Evolutionary conservation across 2,888 invertebrate species (phyloP).

Genomic region (Pogonocherus hispidulus): DNA sequence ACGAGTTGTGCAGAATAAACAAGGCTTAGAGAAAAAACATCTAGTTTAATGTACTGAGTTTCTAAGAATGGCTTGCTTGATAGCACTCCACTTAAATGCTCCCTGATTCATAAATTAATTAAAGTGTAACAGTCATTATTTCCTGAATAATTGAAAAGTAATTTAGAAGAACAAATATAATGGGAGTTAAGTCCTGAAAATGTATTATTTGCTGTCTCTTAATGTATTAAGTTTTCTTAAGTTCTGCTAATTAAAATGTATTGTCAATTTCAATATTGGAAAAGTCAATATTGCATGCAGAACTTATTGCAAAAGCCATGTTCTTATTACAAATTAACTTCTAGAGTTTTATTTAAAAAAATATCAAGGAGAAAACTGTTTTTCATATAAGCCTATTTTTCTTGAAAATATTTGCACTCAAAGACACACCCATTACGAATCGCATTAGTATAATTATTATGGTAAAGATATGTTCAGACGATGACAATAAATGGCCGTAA

Average conservation of each 20-base stretch:
- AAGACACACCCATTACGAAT: too few relatives aligned
- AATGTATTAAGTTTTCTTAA: not conserved
- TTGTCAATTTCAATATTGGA: too few relatives aligned
- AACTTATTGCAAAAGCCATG: too few relatives aligned
- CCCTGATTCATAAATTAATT: not conserved
- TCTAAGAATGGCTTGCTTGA: not conserved
- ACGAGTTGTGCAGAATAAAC: conserved; percentile 4
- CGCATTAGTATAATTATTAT: too few relatives aligned
- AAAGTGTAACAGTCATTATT: not conserved
- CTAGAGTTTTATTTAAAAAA: too few relatives aligned
- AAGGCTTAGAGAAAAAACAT: too few relatives aligned
- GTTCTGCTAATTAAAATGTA: not conserved
- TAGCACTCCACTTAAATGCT: not conserved
- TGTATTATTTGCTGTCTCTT: not conserved
- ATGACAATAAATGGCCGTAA: too few relatives aligned
- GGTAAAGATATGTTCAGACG: too few relatives aligned
- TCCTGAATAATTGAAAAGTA: not conserved
- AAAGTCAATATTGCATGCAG: not conserved
- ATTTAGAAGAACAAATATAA: not conserved
- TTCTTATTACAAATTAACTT: too few relatives aligned
- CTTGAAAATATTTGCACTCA: too few relatives aligned
- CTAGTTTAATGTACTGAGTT: not conserved
- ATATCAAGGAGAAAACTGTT: too few relatives aligned
- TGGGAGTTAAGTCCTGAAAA: not conserved
- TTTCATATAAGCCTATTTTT: too few relatives aligned